Conservation (phyloP, 30 jellyfish, hydroid and myxozoan species). For the Aurelia sp. region DNA sequence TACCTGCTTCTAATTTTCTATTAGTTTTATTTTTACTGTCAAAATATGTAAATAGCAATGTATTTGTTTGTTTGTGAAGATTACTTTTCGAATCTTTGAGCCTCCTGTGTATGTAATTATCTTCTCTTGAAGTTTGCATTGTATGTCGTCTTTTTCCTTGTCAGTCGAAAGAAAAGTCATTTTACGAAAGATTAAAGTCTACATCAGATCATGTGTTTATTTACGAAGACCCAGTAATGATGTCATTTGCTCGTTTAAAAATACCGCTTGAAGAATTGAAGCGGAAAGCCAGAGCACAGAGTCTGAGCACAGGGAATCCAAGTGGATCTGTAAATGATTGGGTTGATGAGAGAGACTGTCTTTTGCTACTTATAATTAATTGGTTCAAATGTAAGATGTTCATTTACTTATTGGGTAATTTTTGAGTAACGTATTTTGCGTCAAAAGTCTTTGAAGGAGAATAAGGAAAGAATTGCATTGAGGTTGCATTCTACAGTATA, state of each 20-base stretch:
- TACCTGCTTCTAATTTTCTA: too few species aligned
- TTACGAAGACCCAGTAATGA: slow-evolving; percentile 70
- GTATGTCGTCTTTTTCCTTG: too few species aligned
- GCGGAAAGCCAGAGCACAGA: slow-evolving; percentile 57
- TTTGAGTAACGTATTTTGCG: neutral
- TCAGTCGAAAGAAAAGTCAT: slow-evolving; percentile 43
- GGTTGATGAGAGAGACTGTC: slow-evolving; percentile 70
- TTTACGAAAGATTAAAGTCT: slow-evolving; percentile 42
- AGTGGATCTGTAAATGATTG: too few species aligned
- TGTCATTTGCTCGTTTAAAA: slow-evolving; percentile 29
- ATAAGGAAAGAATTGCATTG: too few species aligned
- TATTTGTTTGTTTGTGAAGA: too few species aligned
- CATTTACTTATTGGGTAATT: neutral
- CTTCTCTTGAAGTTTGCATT: too few species aligned
- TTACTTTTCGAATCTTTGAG: too few species aligned
- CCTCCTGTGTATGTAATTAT: too few species aligned
- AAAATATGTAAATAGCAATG: too few species aligned
- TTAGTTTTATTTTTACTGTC: too few species aligned
- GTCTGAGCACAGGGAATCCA: neutral
- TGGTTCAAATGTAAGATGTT: slow-evolving; percentile 81
- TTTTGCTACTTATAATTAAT: slow-evolving; percentile 61
- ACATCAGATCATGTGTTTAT: slow-evolving; percentile 43
- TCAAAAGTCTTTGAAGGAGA: too few species aligned
- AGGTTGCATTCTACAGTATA: too few species aligned
- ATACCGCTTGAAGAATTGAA: slow-evolving; percentile 52